Evolutionary conservation across 53 echinoderm and acorn worm species (phyloP).

Genomic region (Patiria pectinifera): DNA sequence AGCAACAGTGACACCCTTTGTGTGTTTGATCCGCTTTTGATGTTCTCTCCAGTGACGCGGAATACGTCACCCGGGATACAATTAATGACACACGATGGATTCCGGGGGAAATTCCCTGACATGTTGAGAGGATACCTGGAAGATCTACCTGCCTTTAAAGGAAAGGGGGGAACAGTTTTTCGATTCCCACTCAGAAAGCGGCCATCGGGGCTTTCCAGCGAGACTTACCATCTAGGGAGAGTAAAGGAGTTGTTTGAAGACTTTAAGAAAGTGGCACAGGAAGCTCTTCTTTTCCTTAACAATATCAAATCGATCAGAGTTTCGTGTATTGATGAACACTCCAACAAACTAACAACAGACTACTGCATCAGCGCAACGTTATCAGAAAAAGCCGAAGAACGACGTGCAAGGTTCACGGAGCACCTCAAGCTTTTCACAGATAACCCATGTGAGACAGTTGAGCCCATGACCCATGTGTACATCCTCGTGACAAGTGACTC

Average conservation of each 20-base stretch:
- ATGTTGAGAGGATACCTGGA: conserved; percentile 25
- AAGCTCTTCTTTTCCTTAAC: conserved; percentile 83
- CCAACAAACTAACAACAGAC: conserved; percentile 19
- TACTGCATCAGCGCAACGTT: conserved; percentile 59
- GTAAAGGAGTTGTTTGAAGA: not conserved
- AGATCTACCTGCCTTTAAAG: conserved; percentile 23
- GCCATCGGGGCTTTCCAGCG: conserved; percentile 31
- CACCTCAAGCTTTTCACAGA: too few species aligned
- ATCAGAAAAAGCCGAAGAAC: conserved; percentile 20
- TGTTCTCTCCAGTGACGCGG: conserved; percentile 17
- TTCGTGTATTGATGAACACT: conserved; percentile 49
- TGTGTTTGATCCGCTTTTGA: too few species aligned
- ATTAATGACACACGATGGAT: not conserved
- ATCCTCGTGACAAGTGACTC: not conserved
- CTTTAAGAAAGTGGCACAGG: conserved; percentile 34
- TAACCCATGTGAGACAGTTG: not conserved
- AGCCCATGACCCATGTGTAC: conserved; percentile 21
- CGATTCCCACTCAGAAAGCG: too few species aligned
- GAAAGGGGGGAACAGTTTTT: too few species aligned
- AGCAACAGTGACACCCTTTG: too few species aligned
- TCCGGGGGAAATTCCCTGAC: conserved; percentile 33
- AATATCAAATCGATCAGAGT: conserved; percentile 74
- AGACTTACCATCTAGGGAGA: not conserved
- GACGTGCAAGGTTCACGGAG: conserved; percentile 39
- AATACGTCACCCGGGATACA: conserved; percentile 62